Evolutionary conservation across 2,797 vertebrate species (phyloP), one percentile per base, ranked within the genome.

Genomic region (Margarornis squamiger): DNA sequence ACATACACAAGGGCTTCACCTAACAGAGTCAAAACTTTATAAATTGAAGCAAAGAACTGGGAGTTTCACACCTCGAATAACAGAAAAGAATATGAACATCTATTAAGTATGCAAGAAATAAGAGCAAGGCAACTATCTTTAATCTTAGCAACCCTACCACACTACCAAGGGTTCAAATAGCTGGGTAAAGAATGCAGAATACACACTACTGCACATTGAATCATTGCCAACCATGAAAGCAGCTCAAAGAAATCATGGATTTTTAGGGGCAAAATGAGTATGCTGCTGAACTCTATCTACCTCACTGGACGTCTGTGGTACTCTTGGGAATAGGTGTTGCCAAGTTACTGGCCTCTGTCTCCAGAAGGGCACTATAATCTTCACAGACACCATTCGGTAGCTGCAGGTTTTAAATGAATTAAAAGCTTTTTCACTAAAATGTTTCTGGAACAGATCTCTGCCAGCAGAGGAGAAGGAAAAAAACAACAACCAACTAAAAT

Each of bases 321-420:
- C 87, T 75, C 92, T 78, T 63, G 93, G 95, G 95, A 93, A 90
- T 58, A 93, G 46, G 67, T 85, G 84, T 59, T 96, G 94, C 96
- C 93, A 96, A 96, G 93, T 88, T 96, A 96, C 95, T 95, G 94
- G 90, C 65, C 74, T 89, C 26, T 45, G 65, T 87, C 92, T 97
- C 96, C 89, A 96, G 68, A 57, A 97, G 79, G 89, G 45, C 91
- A 96, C 9, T 10, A 86, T 85, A 65, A 88, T 92, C 94, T 97
- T 83, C 94, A 93, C 76, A 94, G 90, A 90, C 86, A 95, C 86
- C 88, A 57, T 57, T 88, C 16, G 2, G 68, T 71, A 97, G 88
- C 54, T 82, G 74, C 79, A 95, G 74, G 85, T 95, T 95, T 95
- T 93, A 96, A 96, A 95, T 71, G 72, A 96, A 97, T 95, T 96